phyloP scores from a whole-genome alignment of 2,888 invertebrate genomes.

The Eubasilissa splendida region DNA sequence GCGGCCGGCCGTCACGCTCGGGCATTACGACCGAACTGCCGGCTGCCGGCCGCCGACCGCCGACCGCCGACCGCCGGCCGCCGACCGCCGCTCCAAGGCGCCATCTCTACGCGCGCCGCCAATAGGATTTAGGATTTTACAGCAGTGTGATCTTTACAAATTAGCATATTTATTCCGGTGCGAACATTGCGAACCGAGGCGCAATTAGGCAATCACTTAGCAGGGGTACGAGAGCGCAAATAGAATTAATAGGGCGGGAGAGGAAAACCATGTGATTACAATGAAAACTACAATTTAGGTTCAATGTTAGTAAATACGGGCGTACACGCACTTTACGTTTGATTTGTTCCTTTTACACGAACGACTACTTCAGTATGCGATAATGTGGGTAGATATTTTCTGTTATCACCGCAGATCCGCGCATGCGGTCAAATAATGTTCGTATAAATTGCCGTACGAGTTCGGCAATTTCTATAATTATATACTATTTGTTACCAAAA shows the following conservation, averaged over 20 bases:
- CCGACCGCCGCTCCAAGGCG: not conserved
- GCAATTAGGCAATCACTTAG: conserved; percentile 31
- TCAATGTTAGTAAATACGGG: not conserved
- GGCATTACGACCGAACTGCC: conserved; percentile 48
- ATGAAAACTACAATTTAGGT: not conserved
- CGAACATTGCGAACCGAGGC: conserved; percentile 11
- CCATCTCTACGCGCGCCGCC: conserved; percentile 18
- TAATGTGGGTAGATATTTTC: not conserved
- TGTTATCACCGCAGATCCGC: too few species aligned
- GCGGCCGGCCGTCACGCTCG: conserved; percentile 48
- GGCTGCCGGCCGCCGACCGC: conserved; percentile 3
- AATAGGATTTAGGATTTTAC: conserved; percentile 29
- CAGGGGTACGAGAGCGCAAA: conserved; percentile 28
- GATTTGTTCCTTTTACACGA: not conserved
- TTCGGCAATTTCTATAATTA: too few species aligned
- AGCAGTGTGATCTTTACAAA: conserved; percentile 27
- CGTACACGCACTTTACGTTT: not conserved
- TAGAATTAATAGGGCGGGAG: conserved; percentile 15
- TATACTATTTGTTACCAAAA: too few species aligned
- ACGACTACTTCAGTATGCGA: not conserved
- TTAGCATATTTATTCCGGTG: conserved; percentile 39
- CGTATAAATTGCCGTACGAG: too few species aligned
- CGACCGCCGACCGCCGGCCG: not conserved
- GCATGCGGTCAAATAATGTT: too few species aligned
- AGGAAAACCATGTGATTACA: not conserved